Evolutionary conservation across 2,888 invertebrate genomes (phyloP), one percentile per base, ranked within the genome.

Genomic region (Pachycephus smyrnensis): DNA sequence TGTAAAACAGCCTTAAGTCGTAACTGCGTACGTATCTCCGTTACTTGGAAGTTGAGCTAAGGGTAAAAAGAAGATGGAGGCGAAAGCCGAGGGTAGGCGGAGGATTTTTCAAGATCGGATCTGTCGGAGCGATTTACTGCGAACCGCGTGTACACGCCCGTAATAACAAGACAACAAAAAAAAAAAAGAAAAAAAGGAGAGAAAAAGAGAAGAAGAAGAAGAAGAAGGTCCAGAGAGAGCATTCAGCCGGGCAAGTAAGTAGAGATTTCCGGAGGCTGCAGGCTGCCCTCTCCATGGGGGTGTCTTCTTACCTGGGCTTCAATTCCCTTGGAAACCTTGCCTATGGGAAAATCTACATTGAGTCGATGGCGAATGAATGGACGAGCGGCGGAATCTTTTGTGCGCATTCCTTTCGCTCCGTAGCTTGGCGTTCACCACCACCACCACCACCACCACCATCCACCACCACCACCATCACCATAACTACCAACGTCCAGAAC

Each of bases 191-290:
- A 12, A 68, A 35, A 32, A 32, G 30, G 23, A 32, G 11, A 55
- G 32, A 69, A 23, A 55, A 55, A 23, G 15, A 55, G 55, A 35
- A 35, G 35, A 1, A 33, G 33, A 33, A 33, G 33, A 40, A 40
- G 36, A 37, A 37, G 55, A 55, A 80, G 83, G 80, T 80, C 80
- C 82, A 80, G 80, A 82, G 85, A 82, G 85, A 82, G 86, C 88
- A 90, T 90, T 90, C 85, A 90, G 84, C 84, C 88, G 87, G 85
- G 86, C 84, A 86, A 88, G 90, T 91, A 91, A 91, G 90, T 88
- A 89, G 90, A 90, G 89, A 91, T 90, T 90, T 90, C 90, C 91
- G 91, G 91, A 81, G 83, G 85, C 71, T 71, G 71, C 82, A 86
- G 86, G 86, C 84, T 84, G 81, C 80, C 80, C 80, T 83, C 89